These are phyloP conservation scores for Lytechinus pictus DNA, from an alignment of 35 echinoderm and acorn worm species.

Conservation along the genomic window DNA sequence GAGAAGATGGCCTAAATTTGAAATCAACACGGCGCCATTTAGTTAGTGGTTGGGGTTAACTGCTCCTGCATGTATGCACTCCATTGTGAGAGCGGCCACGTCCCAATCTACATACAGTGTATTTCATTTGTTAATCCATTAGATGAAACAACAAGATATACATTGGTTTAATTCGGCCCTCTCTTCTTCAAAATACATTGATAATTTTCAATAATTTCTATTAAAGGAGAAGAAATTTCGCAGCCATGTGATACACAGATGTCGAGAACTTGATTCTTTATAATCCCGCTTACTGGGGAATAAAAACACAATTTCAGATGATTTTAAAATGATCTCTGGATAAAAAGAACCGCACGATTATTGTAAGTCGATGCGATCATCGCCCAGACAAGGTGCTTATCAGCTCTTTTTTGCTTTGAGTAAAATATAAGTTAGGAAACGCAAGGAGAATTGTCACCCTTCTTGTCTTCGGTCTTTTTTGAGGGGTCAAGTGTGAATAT, in stretches of 20 bases:
- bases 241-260: neutral
- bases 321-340: neutral
- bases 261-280: neutral
- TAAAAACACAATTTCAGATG: slow-evolving; percentile 14
- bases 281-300: neutral
- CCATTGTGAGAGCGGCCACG: too few species aligned
- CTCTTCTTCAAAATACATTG: too few species aligned
- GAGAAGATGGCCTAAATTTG: too few species aligned
- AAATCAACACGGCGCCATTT: too few species aligned
- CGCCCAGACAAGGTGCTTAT: neutral
- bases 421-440: neutral
- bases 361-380: neutral
- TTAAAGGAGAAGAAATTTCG: too few species aligned
- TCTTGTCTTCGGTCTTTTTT: neutral
- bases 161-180: too few species aligned
- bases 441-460: neutral
- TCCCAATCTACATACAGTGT: too few species aligned
- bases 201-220: too few species aligned
- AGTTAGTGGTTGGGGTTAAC: too few species aligned
- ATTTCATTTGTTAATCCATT: too few species aligned
- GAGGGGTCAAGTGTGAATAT: neutral
- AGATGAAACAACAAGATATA: too few species aligned
- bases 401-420: neutral
- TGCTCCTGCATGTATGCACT: too few species aligned
- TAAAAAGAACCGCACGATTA: neutral